Conservation (phyloP, 2,888 invertebrate species). For the Gasteruption jaculator region DNA sequence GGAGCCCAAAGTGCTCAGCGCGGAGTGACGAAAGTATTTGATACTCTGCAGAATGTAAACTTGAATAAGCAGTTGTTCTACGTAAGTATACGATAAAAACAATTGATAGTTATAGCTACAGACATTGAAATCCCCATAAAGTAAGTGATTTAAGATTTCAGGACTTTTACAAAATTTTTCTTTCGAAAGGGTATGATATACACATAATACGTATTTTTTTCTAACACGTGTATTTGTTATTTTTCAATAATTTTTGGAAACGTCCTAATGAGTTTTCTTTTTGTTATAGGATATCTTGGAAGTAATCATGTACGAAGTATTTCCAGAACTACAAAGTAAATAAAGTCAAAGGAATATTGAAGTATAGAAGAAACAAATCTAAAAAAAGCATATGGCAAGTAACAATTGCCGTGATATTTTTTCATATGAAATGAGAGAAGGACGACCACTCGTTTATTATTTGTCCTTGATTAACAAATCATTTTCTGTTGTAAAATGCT, state of each 20-base stretch:
- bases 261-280: slow-evolving; percentile 9
- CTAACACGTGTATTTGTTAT: not conserved
- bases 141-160: too few relatives aligned
- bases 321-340: slow-evolving; percentile 51
- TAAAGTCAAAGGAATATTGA: too few relatives aligned
- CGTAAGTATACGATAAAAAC: too few relatives aligned
- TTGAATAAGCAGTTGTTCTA: slow-evolving; percentile 90
- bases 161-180: slow-evolving; percentile 3
- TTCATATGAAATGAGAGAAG: too few relatives aligned
- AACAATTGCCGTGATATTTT: too few relatives aligned
- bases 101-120: slow-evolving; percentile 26
- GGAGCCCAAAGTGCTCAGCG: slow-evolving; percentile 80
- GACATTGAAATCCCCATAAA: slow-evolving; percentile 11
- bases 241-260: not conserved
- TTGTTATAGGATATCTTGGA: slow-evolving; percentile 55
- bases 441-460: too few relatives aligned
- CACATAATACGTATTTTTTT: not conserved
- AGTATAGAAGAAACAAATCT: too few relatives aligned
- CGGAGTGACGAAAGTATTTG: slow-evolving; percentile 82
- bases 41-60: slow-evolving; percentile 76
- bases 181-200: not conserved
- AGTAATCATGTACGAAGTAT: slow-evolving; percentile 54
- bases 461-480: too few relatives aligned
- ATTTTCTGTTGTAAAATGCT: too few relatives aligned
- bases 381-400: too few relatives aligned